phyloP scores from a whole-genome alignment of 2,797 vertebrate species.

The Calcarius lapponicus region DNA sequence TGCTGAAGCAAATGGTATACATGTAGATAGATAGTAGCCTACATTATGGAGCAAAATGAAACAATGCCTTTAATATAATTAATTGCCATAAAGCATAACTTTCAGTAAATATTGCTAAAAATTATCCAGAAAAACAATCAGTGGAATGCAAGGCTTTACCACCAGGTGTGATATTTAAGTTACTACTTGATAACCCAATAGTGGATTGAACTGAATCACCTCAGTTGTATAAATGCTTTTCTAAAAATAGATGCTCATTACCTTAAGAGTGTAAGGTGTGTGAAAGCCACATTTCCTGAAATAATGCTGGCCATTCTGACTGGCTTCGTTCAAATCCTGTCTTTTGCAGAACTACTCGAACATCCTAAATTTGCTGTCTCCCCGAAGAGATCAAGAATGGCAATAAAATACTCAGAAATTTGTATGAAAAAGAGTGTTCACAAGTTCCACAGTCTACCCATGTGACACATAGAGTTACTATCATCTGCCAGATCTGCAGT shows the following conservation, averaged over 20 bases:
- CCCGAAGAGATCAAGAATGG: slow-evolving; percentile 52
- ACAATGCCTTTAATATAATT: not conserved
- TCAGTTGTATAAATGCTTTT: slow-evolving; percentile 8
- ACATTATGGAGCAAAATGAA: not conserved
- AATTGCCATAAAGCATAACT: not conserved
- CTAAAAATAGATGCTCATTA: slow-evolving; percentile 60
- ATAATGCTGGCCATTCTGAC: slow-evolving; percentile 61
- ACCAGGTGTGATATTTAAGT: slow-evolving; percentile 11
- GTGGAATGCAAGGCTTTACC: slow-evolving; percentile 12
- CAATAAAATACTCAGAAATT: slow-evolving; percentile 64
- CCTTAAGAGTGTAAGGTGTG: slow-evolving; percentile 37
- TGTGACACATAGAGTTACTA: slow-evolving; percentile 44
- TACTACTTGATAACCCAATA: not conserved
- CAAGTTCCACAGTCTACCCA: slow-evolving; percentile 44
- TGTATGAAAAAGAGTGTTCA: slow-evolving; percentile 31
- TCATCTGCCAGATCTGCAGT: slow-evolving; percentile 50
- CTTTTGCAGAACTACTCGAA: slow-evolving; percentile 47
- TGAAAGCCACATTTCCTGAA: slow-evolving; percentile 43
- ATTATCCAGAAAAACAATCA: not conserved
- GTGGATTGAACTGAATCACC: not conserved
- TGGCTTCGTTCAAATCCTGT: slow-evolving; percentile 56
- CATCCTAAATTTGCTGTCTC: slow-evolving; percentile 53
- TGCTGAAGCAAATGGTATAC: not conserved
- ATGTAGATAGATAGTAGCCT: not conserved
- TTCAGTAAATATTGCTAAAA: not conserved